A percentile compares a stretch with the other conserved stretches of the same genome.
Conservation (phyloP, 2,797 vertebrate genomes). For the Diceros bicornis region DNA sequence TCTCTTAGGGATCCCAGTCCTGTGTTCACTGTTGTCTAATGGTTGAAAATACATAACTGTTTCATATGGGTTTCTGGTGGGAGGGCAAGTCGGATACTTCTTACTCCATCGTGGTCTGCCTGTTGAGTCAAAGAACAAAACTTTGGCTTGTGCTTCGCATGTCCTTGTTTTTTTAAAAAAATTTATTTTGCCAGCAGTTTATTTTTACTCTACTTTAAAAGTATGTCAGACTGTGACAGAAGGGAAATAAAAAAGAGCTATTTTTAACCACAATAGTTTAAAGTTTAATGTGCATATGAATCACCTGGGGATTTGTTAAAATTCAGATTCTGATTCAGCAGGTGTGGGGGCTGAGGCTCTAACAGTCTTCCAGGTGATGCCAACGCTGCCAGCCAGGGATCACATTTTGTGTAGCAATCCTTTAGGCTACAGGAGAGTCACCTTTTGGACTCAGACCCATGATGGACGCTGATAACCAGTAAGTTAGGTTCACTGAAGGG, state of each 20-base stretch:
- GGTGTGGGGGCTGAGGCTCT: background rate
- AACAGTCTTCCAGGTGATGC: background rate
- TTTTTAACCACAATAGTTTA: slow-evolving; percentile 40
- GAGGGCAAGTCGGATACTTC: background rate
- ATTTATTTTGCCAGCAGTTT: slow-evolving; percentile 17
- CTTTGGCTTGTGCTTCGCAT: background rate
- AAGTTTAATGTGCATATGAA: slow-evolving; percentile 6
- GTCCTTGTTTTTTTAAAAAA: background rate
- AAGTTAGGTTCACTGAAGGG: background rate
- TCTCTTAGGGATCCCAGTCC: background rate
- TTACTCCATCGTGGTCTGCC: background rate
- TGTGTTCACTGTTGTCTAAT: background rate
- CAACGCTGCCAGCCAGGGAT: background rate
- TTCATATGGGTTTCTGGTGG: background rate
- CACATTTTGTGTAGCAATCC: background rate
- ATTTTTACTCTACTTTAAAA: slow-evolving; percentile 44
- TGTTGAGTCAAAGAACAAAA: background rate
- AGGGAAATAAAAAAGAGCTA: background rate
- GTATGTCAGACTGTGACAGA: background rate
- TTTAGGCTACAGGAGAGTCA: background rate
- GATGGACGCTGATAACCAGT: background rate
- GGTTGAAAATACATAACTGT: background rate
- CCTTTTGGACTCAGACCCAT: background rate
- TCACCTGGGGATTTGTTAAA: slow-evolving; percentile 33
- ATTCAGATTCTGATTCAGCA: background rate